Percentiles rank a stretch among this genome's conserved stretches.
These are phyloP conservation scores for Gerris buenoi DNA, from an alignment of 1,140 invertebrate species.

Conservation along the genomic window DNA sequence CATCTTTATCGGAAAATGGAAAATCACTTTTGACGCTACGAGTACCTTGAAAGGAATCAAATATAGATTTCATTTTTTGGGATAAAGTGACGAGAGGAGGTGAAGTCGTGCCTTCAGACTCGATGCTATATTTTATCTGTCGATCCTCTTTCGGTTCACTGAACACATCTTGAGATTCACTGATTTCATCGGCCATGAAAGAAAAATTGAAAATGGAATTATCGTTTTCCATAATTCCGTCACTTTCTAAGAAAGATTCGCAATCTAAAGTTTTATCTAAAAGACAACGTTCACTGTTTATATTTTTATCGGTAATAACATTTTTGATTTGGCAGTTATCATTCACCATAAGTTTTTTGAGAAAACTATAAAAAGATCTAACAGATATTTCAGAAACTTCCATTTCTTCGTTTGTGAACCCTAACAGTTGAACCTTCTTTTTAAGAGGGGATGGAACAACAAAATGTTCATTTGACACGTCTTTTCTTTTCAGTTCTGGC, in stretches of 20 bases:
- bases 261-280: background rate
- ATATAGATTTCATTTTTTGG: background rate
- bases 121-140: background rate
- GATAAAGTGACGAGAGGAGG: background rate
- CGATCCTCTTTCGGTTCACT: background rate
- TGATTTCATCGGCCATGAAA: background rate
- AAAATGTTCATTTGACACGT: too few relatives aligned
- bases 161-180: background rate
- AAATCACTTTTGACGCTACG: background rate
- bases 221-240: background rate
- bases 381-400: too few relatives aligned
- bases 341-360: background rate
- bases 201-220: background rate
- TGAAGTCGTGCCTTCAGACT: background rate
- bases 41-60: background rate
- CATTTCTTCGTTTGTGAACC: too few relatives aligned
- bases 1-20: background rate
- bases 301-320: background rate
- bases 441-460: too few relatives aligned
- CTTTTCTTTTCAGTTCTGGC: too few relatives aligned
- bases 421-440: too few relatives aligned
- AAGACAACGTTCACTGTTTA: background rate
- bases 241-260: background rate
- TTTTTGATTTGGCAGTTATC: background rate
- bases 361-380: too few relatives aligned